Conservation (phyloP, 1,140 invertebrate genomes). For the Steinernema feltiae region DNA sequence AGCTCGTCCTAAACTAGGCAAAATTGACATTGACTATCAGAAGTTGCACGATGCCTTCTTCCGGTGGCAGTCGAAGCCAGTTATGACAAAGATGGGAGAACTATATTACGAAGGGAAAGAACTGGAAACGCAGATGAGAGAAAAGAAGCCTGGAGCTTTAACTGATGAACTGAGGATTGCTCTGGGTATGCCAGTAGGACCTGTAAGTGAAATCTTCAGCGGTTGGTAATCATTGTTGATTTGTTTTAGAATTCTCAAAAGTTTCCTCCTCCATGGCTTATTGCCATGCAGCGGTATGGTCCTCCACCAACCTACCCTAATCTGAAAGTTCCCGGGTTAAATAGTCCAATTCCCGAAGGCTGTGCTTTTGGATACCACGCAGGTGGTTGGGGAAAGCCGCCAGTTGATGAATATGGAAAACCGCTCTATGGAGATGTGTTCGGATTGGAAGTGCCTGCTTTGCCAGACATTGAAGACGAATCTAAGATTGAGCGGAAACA, state of each 20-base stretch:
- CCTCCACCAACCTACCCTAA: slow-evolving; percentile 98
- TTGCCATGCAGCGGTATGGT: slow-evolving; percentile 98
- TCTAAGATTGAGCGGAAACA: slow-evolving; percentile 81
- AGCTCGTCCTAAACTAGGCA: slow-evolving; percentile 91
- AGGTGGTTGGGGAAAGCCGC: slow-evolving; percentile 99
- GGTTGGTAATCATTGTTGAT: background rate
- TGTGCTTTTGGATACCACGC: slow-evolving; percentile 98
- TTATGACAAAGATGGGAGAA: slow-evolving; percentile 97
- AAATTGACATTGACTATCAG: slow-evolving; percentile 99
- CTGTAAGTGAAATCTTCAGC: slow-evolving; percentile 61
- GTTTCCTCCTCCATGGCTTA: slow-evolving; percentile 92
- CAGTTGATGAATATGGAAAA: slow-evolving; percentile 93
- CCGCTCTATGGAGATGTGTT: slow-evolving; percentile 99
- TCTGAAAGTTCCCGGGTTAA: slow-evolving; percentile 86
- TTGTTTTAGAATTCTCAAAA: slow-evolving; percentile 57
- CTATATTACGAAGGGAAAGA: slow-evolving; percentile 99
- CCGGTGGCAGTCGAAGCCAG: slow-evolving; percentile 97
- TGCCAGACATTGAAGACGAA: slow-evolving; percentile 64
- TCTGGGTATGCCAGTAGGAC: slow-evolving; percentile 94
- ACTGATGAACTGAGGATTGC: slow-evolving; percentile 90
- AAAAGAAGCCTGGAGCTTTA: slow-evolving; percentile 96
- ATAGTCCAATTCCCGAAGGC: slow-evolving; percentile 86
- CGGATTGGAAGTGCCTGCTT: slow-evolving; percentile 62
- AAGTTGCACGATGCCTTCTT: slow-evolving; percentile 99
- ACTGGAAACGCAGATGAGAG: slow-evolving; percentile 91